These are phyloP conservation scores for Mesaphorura yosii DNA, from an alignment of 1,140 invertebrate species.

Conservation along the genomic window DNA sequence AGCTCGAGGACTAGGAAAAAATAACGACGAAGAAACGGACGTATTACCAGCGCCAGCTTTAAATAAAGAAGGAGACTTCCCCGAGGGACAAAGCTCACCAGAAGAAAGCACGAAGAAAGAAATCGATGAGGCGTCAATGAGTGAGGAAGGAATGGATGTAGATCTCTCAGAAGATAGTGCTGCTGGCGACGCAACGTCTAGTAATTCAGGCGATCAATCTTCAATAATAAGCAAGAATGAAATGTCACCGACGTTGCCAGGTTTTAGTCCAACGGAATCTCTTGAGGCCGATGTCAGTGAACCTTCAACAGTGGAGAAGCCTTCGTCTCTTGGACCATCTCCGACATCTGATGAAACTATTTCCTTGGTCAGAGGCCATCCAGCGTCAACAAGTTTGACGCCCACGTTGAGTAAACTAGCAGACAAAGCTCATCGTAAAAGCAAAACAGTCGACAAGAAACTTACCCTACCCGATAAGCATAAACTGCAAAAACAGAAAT, in stretches of 20 bases:
- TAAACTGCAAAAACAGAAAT: too few species aligned
- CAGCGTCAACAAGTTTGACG: too few species aligned
- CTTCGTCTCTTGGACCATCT: too few species aligned
- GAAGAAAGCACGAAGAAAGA: conserved; percentile 4
- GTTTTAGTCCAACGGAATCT: too few species aligned
- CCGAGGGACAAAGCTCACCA: background rate
- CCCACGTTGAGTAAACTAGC: too few species aligned
- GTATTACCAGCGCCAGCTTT: conserved; percentile 1
- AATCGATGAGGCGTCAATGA: background rate
- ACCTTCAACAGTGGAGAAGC: too few species aligned
- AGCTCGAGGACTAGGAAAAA: background rate
- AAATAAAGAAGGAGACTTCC: background rate
- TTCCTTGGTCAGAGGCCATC: too few species aligned
- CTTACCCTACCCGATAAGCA: too few species aligned
- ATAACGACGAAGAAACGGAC: conserved; percentile 6
- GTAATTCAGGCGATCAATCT: background rate
- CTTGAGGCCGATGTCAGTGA: too few species aligned
- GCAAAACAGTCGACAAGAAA: too few species aligned
- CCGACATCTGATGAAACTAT: too few species aligned
- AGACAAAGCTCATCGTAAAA: too few species aligned
- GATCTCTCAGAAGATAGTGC: background rate
- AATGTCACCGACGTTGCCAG: background rate
- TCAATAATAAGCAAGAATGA: background rate
- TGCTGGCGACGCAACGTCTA: background rate
- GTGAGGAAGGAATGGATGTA: conserved; percentile 4